phyloP scores from a whole-genome alignment of 2,888 invertebrate genomes.

The Sinhomidia bicolor region DNA sequence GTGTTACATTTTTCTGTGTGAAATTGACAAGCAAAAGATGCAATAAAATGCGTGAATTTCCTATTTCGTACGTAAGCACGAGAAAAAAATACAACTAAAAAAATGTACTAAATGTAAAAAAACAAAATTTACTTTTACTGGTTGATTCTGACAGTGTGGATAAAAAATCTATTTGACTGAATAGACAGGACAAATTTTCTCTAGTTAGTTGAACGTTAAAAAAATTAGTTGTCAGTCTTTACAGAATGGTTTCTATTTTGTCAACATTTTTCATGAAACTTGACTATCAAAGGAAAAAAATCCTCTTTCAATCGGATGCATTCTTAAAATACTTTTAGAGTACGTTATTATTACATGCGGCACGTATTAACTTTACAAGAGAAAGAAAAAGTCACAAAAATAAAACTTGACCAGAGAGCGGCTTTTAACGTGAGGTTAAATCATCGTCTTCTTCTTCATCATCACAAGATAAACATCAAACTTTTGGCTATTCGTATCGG shows the following conservation, averaged over 20 bases:
- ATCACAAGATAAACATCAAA: not conserved
- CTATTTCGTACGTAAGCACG: slow-evolving; percentile 1
- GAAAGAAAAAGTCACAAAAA: slow-evolving; percentile 13
- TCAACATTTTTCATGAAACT: too few relatives aligned
- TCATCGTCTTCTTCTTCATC: too few relatives aligned
- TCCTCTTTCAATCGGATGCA: not conserved
- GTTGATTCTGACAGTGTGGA: not conserved
- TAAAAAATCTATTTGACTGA: not conserved
- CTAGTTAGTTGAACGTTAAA: not conserved
- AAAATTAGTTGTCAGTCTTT: not conserved
- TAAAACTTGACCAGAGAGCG: not conserved
- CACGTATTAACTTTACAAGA: too few relatives aligned
- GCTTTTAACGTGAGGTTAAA: not conserved
- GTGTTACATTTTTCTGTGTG: too few relatives aligned
- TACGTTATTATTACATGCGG: slow-evolving; percentile 6
- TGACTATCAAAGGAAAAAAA: not conserved
- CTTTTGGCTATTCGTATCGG: slow-evolving; percentile 9
- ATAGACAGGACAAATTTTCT: not conserved
- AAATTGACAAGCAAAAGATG: not conserved
- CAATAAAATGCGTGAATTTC: slow-evolving; percentile 11
- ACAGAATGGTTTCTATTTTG: not conserved
- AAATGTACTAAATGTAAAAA: too few relatives aligned
- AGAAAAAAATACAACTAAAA: not conserved
- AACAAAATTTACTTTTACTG: not conserved
- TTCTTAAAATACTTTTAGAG: not conserved